phyloP scores from a whole-genome alignment of 1,140 invertebrate species.

The Popillia japonica region DNA sequence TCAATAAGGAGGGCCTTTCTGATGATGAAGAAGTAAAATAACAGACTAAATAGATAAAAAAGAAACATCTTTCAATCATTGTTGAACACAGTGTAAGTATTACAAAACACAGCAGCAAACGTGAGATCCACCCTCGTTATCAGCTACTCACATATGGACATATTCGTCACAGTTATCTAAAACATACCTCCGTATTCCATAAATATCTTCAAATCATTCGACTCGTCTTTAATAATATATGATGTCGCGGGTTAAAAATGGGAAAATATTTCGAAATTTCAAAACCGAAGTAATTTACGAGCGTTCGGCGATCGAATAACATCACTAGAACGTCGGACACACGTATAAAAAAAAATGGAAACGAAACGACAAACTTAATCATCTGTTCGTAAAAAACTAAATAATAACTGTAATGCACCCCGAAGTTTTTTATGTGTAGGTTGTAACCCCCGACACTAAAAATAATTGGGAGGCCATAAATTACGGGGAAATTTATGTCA shows the following conservation, averaged over 20 bases:
- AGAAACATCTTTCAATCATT: too few relatives aligned
- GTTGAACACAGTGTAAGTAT: too few relatives aligned
- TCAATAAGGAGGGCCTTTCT: too few relatives aligned
- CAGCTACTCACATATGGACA: not conserved
- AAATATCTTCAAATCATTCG: conserved; percentile 11
- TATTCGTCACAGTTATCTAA: not conserved
- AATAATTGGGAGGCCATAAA: conserved; percentile 36
- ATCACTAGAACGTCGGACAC: not conserved
- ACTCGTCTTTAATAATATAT: conserved; percentile 14
- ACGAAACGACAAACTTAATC: conserved; percentile 12
- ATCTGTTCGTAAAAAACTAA: conserved; percentile 27
- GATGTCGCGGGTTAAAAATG: not conserved
- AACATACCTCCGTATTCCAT: not conserved
- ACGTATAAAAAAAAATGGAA: not conserved
- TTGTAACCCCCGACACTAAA: conserved; percentile 37
- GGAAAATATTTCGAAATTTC: conserved; percentile 22
- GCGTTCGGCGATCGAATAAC: conserved; percentile 27
- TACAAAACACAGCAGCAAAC: not conserved
- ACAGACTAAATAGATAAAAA: too few relatives aligned
- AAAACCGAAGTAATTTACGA: conserved; percentile 26
- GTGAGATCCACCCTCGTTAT: conserved; percentile 1
- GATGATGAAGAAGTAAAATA: too few relatives aligned
- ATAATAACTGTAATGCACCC: conserved; percentile 1
- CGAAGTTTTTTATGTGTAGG: conserved; percentile 15
- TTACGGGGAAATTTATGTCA: conserved; percentile 33